Evolutionary conservation across 2,888 invertebrate genomes (phyloP).

Genomic region (Parthenolecanium corni): DNA sequence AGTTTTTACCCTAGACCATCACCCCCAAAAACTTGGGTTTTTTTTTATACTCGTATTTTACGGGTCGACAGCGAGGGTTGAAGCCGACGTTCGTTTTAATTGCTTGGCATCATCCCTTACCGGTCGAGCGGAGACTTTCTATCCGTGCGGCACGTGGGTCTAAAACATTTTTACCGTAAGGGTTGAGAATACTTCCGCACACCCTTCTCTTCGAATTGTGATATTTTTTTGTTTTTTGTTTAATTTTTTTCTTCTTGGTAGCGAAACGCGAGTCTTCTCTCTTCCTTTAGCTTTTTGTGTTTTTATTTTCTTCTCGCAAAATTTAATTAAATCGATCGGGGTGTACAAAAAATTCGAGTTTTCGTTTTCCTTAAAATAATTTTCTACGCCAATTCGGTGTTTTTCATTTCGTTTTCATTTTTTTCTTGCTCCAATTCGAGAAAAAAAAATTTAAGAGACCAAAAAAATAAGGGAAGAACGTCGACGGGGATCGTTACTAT

Average conservation of each 20-base stretch:
- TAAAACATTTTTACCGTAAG: conserved; percentile 23
- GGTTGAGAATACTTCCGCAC: conserved; percentile 2
- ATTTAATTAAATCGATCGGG: not conserved
- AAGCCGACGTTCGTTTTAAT: conserved; percentile 29
- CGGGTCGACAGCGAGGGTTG: conserved; percentile 23
- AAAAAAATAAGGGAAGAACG: no score
- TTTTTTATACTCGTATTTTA: conserved; percentile 28
- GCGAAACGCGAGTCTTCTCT: not conserved
- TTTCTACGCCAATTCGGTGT: not conserved
- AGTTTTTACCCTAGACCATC: conserved; percentile 27
- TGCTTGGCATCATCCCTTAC: conserved; percentile 28
- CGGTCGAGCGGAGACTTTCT: conserved; percentile 21
- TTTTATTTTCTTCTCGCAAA: not conserved
- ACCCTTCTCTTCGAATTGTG: not conserved
- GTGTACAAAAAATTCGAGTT: not conserved
- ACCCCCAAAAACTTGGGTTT: conserved; percentile 20
- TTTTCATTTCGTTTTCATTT: not conserved
- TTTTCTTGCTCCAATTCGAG: not conserved
- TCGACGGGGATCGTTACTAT: no score
- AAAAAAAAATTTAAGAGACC: no score
- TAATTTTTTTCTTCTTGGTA: not conserved
- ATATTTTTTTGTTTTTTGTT: not conserved
- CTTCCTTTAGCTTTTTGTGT: not conserved
- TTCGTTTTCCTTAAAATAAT: not conserved
- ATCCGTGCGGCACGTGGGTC: conserved; percentile 24